phyloP scores from a whole-genome alignment of 2,797 vertebrate species.

The Scleropages formosus region DNA sequence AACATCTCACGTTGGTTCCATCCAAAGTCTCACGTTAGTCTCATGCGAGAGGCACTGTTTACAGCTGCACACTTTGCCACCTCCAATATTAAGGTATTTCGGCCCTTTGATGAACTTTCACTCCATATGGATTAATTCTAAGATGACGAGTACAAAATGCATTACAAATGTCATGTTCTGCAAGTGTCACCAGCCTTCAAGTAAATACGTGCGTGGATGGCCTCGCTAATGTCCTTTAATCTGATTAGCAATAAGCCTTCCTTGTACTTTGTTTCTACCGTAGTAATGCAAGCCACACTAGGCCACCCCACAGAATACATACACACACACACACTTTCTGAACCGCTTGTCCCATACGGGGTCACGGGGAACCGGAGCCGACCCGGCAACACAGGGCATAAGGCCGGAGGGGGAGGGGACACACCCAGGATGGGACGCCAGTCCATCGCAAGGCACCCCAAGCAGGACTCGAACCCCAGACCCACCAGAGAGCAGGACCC shows the following conservation, averaged over 20 bases:
- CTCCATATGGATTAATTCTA: neutral
- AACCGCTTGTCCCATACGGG: no score
- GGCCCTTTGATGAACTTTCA: neutral
- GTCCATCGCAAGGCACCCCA: no score
- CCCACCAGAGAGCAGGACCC: no score
- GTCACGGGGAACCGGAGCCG: no score
- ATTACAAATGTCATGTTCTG: neutral
- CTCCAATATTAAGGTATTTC: neutral
- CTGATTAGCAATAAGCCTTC: conserved; percentile 14
- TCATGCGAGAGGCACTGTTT: neutral
- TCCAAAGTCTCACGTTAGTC: neutral
- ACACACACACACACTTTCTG: no score
- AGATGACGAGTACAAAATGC: neutral
- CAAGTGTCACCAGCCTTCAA: neutral
- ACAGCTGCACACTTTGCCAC: neutral
- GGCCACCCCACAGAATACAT: no score
- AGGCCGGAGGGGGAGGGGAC: no score
- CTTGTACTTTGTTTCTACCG: neutral
- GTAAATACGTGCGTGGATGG: neutral
- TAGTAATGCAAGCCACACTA: neutral
- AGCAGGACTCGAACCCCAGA: no score
- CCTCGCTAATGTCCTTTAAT: neutral
- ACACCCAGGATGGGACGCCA: no score
- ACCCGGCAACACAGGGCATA: no score
- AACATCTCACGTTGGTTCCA: no score